These are phyloP conservation scores for Pammene fasciana DNA, from an alignment of 2,888 invertebrate genomes.

Conservation along the genomic window DNA sequence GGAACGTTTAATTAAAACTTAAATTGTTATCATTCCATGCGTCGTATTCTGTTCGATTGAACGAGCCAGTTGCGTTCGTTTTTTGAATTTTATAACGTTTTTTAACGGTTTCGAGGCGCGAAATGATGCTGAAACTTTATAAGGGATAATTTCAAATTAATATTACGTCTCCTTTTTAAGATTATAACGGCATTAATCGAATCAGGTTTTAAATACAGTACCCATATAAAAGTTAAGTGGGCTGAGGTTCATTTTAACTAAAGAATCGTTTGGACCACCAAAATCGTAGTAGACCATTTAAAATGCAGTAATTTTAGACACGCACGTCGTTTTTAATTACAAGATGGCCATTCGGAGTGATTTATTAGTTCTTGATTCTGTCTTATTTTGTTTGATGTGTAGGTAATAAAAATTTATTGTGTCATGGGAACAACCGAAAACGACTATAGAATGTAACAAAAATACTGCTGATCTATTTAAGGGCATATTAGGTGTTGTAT, in stretches of 20 bases:
- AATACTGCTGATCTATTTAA: too few species aligned
- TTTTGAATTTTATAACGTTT: slow-evolving; percentile 23
- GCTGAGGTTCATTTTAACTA: slow-evolving; percentile 31
- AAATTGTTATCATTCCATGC: slow-evolving; percentile 34
- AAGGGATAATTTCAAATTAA: slow-evolving; percentile 29
- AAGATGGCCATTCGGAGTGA: slow-evolving; percentile 26
- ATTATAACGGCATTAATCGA: slow-evolving; percentile 27
- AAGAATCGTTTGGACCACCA: slow-evolving; percentile 40
- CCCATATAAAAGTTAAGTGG: slow-evolving; percentile 35
- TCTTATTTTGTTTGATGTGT: slow-evolving; percentile 26
- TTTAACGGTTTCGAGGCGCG: slow-evolving; percentile 6
- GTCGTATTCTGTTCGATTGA: slow-evolving; percentile 23
- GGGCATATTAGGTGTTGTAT: too few species aligned
- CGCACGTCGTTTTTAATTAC: slow-evolving; percentile 38
- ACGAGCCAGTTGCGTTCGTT: slow-evolving; percentile 21
- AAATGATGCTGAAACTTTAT: slow-evolving; percentile 12
- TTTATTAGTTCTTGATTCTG: slow-evolving; percentile 37
- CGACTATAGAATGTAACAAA: too few species aligned
- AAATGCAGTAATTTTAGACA: slow-evolving; percentile 40
- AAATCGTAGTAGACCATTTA: slow-evolving; percentile 40
- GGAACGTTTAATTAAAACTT: slow-evolving; percentile 39
- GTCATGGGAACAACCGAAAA: too few species aligned
- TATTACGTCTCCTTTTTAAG: slow-evolving; percentile 32
- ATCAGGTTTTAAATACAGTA: slow-evolving; percentile 36
- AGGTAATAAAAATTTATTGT: slow-evolving; percentile 1